A percentile compares a stretch with the other conserved stretches of the same genome.
These are phyloP conservation scores for Pangasius mekongensis DNA, from an alignment of 2,797 vertebrate genomes.

Conservation along the genomic window DNA sequence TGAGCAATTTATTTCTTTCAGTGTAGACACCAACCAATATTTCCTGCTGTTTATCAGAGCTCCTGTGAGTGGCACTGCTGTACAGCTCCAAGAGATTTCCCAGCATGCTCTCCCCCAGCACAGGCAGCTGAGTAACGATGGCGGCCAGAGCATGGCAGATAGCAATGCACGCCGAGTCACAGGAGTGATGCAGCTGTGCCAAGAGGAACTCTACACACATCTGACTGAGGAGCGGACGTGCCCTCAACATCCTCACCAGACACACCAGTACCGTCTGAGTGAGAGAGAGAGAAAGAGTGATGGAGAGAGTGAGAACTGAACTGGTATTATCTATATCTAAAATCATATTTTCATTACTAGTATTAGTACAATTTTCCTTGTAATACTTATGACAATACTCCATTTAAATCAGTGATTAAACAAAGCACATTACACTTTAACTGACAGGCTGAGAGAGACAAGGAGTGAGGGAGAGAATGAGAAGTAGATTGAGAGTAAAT, in stretches of 20 bases:
- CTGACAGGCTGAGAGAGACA: no score
- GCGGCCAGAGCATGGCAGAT: constrained; percentile 94
- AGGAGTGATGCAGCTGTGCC: constrained; percentile 87
- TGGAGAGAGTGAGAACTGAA: background rate
- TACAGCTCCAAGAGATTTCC: constrained; percentile 94
- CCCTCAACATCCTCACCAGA: constrained; percentile 89
- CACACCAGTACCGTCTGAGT: constrained; percentile 87
- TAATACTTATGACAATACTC: background rate
- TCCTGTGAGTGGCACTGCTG: constrained; percentile 83
- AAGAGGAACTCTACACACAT: constrained; percentile 90
- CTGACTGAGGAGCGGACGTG: constrained; percentile 89
- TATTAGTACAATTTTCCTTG: background rate
- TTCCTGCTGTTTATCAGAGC: constrained; percentile 92
- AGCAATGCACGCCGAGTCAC: constrained; percentile 84
- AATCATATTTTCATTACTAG: background rate
- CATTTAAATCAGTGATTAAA: background rate
- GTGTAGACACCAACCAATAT: constrained; percentile 84
- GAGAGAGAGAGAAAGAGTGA: constrained; percentile 35
- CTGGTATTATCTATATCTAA: background rate
- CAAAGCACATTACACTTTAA: background rate
- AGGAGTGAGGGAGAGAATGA: background rate
- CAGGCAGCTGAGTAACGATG: constrained; percentile 92
- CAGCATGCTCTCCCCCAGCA: constrained; percentile 92
- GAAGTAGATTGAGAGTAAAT: background rate
- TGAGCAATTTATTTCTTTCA: background rate